Evolutionary conservation across 2,888 invertebrate species (phyloP).

Genomic region (Cotesia congregata): DNA sequence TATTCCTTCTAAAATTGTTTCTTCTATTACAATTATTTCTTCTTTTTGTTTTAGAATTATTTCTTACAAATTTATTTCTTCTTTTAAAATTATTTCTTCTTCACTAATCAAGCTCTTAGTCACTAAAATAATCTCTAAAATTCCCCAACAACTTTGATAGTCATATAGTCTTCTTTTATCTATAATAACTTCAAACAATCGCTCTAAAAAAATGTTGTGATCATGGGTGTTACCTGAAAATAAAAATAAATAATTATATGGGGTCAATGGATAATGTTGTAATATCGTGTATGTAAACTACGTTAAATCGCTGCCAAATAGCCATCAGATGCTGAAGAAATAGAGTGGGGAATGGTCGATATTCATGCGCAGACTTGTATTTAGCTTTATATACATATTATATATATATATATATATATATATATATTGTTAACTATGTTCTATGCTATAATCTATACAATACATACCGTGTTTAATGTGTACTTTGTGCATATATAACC

Average conservation of each 20-base stretch:
- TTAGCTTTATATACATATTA: neutral
- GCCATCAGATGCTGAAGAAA: constrained; percentile 49
- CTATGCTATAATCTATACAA: neutral
- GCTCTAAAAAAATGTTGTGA: too few relatives aligned
- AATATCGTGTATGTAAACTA: constrained; percentile 16
- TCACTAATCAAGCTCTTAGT: too few relatives aligned
- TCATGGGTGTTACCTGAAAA: neutral
- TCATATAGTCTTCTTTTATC: too few relatives aligned
- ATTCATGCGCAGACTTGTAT: constrained; percentile 49
- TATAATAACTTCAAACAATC: too few relatives aligned
- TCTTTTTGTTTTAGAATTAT: too few relatives aligned
- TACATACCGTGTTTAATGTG: neutral
- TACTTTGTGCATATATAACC: neutral
- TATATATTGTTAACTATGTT: neutral
- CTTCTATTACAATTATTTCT: too few relatives aligned
- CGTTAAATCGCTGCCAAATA: constrained; percentile 35
- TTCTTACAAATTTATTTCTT: too few relatives aligned
- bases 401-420: too few relatives aligned
- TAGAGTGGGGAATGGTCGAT: constrained; percentile 60
- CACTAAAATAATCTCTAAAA: too few relatives aligned
- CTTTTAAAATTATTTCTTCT: too few relatives aligned
- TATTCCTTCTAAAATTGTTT: too few relatives aligned
- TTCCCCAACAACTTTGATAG: too few relatives aligned
- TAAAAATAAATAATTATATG: neutral
- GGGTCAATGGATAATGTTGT: neutral